Evolutionary conservation across 2,113 vertebrate genomes (phyloP).

Genomic region (Pterocles orientalis): DNA sequence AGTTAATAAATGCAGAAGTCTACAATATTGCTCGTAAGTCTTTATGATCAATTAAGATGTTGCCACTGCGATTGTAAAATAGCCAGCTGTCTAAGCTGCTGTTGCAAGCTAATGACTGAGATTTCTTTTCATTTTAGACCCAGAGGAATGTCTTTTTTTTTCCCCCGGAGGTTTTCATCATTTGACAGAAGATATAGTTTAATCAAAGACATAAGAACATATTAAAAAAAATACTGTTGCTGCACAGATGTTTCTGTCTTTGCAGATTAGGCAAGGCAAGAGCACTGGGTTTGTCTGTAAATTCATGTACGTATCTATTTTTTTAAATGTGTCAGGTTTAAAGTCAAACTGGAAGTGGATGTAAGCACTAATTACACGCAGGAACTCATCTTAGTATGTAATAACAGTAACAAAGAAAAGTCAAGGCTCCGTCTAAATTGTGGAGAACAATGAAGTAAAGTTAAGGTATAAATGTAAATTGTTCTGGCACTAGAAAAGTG

Average conservation of each 20-base stretch:
- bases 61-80: not conserved
- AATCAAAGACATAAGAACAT: not conserved
- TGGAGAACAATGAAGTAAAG: not conserved
- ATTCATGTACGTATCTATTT: rapidly evolving
- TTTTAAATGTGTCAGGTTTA: not conserved
- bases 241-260: not conserved
- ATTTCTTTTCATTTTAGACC: not conserved
- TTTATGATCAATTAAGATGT: not conserved
- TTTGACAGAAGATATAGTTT: not conserved
- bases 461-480: not conserved
- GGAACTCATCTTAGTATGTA: not conserved
- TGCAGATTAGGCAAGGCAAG: not conserved
- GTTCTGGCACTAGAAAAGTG: not conserved
- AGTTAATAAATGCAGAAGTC: not conserved
- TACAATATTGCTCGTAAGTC: not conserved
- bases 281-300: not conserved
- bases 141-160: not conserved
- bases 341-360: not conserved
- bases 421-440: not conserved
- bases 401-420: not conserved
- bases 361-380: not conserved
- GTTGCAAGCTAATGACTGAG: not conserved
- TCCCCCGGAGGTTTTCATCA: not conserved
- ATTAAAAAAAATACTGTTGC: not conserved
- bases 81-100: not conserved